These are phyloP conservation scores for Tromatobia lineatoria DNA, from an alignment of 2,888 invertebrate genomes.

Conservation along the genomic window DNA sequence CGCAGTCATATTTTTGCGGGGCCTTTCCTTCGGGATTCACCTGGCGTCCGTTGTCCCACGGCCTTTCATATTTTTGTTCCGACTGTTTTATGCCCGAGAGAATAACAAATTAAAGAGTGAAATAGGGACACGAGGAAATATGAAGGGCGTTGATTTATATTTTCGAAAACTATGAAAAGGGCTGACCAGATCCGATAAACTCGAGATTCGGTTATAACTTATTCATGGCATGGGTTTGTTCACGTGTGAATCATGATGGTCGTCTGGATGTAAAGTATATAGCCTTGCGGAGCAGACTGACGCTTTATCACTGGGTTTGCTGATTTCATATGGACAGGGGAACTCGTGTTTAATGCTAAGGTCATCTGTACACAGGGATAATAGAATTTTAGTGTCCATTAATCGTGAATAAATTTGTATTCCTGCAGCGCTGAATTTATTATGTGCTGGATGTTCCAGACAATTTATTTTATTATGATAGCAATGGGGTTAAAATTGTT, in stretches of 20 bases:
- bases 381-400: conserved; percentile 37
- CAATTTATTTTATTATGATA: background rate
- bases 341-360: background rate
- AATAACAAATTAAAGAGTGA: conserved; percentile 24
- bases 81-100: conserved; percentile 27
- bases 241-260: conserved; percentile 40
- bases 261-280: conserved; percentile 25
- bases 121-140: background rate
- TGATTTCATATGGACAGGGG: conserved; percentile 4
- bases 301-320: conserved; percentile 5
- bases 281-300: background rate
- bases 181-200: conserved; percentile 54
- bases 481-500: background rate
- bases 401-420: conserved; percentile 28
- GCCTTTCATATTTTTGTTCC: conserved; percentile 51
- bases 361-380: conserved; percentile 23
- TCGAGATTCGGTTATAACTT: conserved; percentile 33
- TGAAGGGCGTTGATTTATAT: conserved; percentile 55
- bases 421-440: background rate
- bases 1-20: conserved; percentile 23
- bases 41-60: conserved; percentile 45
- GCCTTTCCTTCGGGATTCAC: conserved; percentile 36
- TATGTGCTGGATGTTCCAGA: background rate
- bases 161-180: conserved; percentile 26
- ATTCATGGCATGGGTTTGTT: conserved; percentile 26